Evolutionary conservation across 2,888 invertebrate species (phyloP), one percentile per base, ranked within the genome.

Genomic region (Neoscelio sp.): DNA sequence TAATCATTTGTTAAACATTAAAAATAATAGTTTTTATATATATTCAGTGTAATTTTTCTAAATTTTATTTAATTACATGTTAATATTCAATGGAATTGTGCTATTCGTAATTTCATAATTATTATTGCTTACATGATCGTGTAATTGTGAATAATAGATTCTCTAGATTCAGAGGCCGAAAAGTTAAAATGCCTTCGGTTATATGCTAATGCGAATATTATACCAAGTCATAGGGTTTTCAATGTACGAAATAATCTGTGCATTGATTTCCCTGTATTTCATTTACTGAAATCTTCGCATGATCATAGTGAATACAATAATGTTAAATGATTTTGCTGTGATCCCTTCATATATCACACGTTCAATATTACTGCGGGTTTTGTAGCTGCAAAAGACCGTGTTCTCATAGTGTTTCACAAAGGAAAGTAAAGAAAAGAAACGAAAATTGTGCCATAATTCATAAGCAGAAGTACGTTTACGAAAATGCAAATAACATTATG

Each of bases 101-200:
- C 58, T 52, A 5, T 5, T 38, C 4, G 33, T 30, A 26, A 46
- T 58, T 42, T 30, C 26, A 13, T 71, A 50, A 56, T 50, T 67
- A 67, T 67, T 60, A 42, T 46, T 68, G 68, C 46, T 67, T 52
- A 46, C 18, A 46, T 28, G 44, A 54, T 42, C 56, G 44, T 56
- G 28, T 70, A 68, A 75, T 67, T 70, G 60, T 56, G 70, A 76
- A 64, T 56, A 75, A 40, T 46, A 40, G 52, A 60, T 54, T 18
- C 13, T 33, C 44, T 17, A 18, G 35, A 4, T 48, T 28, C 13
- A 23, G 50, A 12, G 20, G 12, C 18, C 28, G 67, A 75, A 75
- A 75, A 68, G 62, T 44, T 76, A 15, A 65, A 65, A 56, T 65
- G 56, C 30, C n/a, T 58, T 58, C 65, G 65, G 48, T 65, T 58